Percentiles rank a stretch among this genome's conserved stretches.
Evolutionary conservation across 2,797 vertebrate genomes (phyloP).

Genomic region (Gouania willdenowi): DNA sequence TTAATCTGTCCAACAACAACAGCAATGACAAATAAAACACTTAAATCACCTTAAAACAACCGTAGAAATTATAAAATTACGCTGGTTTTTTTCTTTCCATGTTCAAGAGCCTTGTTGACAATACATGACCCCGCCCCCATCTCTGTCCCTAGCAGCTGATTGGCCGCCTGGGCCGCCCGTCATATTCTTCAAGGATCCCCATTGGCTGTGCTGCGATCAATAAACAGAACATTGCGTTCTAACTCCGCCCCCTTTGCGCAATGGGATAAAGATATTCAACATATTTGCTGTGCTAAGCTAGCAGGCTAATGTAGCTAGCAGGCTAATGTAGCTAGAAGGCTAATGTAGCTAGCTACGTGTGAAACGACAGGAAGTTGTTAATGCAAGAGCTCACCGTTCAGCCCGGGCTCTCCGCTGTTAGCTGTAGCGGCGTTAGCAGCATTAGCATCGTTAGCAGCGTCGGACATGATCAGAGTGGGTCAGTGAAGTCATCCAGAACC

Average conservation of each 20-base stretch:
- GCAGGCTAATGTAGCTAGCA: too few species aligned
- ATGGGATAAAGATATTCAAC: too few species aligned
- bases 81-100: too few species aligned
- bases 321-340: too few species aligned
- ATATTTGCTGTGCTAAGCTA: too few species aligned
- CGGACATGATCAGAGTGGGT: too few species aligned
- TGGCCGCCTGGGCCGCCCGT: conserved; percentile 35
- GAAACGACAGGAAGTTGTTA: conserved; percentile 1
- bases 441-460: conserved; percentile 48
- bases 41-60: too few species aligned
- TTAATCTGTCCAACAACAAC: too few species aligned
- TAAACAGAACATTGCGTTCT: conserved; percentile 41
- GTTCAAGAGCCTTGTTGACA: conserved; percentile 73
- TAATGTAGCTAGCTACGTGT: too few species aligned
- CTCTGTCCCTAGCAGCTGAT: conserved; percentile 12
- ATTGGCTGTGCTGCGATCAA: conserved; percentile 55
- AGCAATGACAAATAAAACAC: too few species aligned
- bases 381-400: conserved; percentile 67
- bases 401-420: conserved; percentile 72
- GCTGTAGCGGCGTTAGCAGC: conserved; percentile 59
- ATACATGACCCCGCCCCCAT: conserved; percentile 27
- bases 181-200: background rate
- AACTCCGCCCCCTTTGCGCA: background rate
- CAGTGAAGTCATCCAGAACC: too few species aligned
- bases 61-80: too few species aligned